Conservation (phyloP, 2,888 invertebrate genomes). For the Cerastis leucographa region DNA sequence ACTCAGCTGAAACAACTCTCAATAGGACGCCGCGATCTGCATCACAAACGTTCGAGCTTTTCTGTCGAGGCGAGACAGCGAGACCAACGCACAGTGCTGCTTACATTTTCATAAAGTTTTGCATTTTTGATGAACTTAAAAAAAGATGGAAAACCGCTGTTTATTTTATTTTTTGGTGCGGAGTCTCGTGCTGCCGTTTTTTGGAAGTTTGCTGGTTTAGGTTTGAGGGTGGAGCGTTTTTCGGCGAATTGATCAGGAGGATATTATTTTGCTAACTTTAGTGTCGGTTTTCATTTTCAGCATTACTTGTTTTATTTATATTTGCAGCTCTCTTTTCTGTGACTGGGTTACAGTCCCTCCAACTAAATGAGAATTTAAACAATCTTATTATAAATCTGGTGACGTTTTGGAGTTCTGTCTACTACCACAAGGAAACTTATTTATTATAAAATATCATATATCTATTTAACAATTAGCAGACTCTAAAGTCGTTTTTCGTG, state of each 20-base stretch:
- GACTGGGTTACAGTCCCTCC: background rate
- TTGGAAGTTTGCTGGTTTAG: slow-evolving; percentile 43
- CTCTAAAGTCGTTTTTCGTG: background rate
- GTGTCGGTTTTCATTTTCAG: background rate
- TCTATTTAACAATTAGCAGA: background rate
- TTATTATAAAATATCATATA: background rate
- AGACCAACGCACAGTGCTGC: slow-evolving; percentile 75
- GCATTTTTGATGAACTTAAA: slow-evolving; percentile 88
- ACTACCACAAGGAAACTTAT: background rate
- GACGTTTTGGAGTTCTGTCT: background rate
- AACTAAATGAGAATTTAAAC: too few species aligned
- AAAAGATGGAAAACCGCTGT: slow-evolving; percentile 72
- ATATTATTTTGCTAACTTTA: background rate
- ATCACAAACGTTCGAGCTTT: slow-evolving; percentile 79
- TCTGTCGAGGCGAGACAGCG: slow-evolving; percentile 76
- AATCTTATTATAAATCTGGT: background rate
- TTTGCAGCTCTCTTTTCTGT: background rate
- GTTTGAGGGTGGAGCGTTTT: slow-evolving; percentile 26
- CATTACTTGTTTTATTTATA: background rate
- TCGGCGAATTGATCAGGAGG: slow-evolving; percentile 13
- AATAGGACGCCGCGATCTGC: slow-evolving; percentile 72
- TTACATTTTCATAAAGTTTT: slow-evolving; percentile 88
- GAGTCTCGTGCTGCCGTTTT: slow-evolving; percentile 45
- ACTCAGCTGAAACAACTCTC: slow-evolving; percentile 50
- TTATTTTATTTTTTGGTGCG: slow-evolving; percentile 68